Base-by-base conservation (phyloP, 1,140 invertebrate species). In the Trichoplusia ni region DNA sequence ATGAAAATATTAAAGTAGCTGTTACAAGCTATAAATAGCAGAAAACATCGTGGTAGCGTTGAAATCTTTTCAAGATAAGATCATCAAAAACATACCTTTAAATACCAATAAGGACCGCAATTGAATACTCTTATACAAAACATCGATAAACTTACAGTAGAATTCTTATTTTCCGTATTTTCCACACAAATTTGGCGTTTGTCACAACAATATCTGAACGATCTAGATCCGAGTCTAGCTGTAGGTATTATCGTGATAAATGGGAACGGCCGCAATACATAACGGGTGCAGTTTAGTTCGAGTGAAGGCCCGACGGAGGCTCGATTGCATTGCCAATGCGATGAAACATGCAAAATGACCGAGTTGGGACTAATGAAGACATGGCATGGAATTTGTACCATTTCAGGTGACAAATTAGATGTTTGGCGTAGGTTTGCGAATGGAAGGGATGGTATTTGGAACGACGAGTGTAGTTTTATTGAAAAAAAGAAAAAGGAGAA, bases 241-340 rank as follows among this genome's bases (percentile, higher is more conserved):
- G 31, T 37, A 49, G 63, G 67, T 62, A 77, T 81, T 71, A 67
- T 66, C 56, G 68, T 75, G 78, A 77, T 77, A 35, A 64, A 75
- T 69, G 54, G 69, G 71, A 73, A 69, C 70, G 59, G 16, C 62
- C 40, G 73, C 72, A 75, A 77, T 77, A 74, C 69, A 79, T 81
- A 75, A 78, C 69, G 44, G 35, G 42, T 46, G 44, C 54, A 58
- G 62, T 37, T 69, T 64, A 64, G 59, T 67, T 67, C 72, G 42
- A 62, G 72, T 70, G 49, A 49, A 29, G 49, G 78, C 72, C 59
- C n/a, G n/a, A n/a, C n/a, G n/a, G 51, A 49, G 64, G 73, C 59
- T 67, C 69, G 70, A 75, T 73, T 72, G 73, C 73, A 79, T 72
- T 67, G 63, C 59, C 66, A 51, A 62, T 77, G 73, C 69, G 56